Conservation (phyloP, 1,140 invertebrate species). For the Lucilia sericata region DNA sequence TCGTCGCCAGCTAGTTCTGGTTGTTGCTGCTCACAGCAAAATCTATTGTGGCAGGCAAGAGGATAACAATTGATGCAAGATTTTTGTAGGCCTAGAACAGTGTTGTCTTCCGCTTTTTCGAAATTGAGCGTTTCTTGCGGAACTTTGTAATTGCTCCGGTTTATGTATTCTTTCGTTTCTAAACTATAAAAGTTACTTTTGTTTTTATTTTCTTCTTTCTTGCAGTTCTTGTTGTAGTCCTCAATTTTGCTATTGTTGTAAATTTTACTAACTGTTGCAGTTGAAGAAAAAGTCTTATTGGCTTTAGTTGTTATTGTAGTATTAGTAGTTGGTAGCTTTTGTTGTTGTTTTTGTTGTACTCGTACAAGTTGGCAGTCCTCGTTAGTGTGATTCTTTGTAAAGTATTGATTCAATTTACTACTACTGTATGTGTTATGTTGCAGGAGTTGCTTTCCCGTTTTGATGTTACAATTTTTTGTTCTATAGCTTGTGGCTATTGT, state of each 20-base stretch:
- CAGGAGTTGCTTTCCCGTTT: neutral
- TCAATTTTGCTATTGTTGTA: constrained; percentile 41
- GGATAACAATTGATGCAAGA: constrained; percentile 36
- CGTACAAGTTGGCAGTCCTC: constrained; percentile 27
- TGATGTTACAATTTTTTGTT: constrained; percentile 53
- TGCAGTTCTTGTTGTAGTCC: constrained; percentile 52
- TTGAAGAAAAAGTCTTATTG: constrained; percentile 27
- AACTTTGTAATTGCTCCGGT: neutral
- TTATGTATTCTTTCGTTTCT: constrained; percentile 5
- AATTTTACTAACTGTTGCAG: constrained; percentile 4
- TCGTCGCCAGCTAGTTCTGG: constrained; percentile 24
- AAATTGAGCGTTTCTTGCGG: neutral
- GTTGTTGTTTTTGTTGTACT: constrained; percentile 21
- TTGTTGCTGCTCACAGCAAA: constrained; percentile 32
- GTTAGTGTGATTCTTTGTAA: constrained; percentile 25
- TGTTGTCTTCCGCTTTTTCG: neutral
- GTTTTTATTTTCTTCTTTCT: constrained; percentile 34
- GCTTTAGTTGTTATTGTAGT: constrained; percentile 36
- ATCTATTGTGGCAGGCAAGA: constrained; percentile 44
- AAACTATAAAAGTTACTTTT: constrained; percentile 22
- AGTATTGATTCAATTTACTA: constrained; percentile 45
- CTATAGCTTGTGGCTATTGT: constrained; percentile 19
- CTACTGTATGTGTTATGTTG: constrained; percentile 43
- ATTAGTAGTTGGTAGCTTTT: constrained; percentile 36
- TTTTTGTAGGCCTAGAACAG: neutral